phyloP scores from a whole-genome alignment of 1,140 invertebrate species.

The Harpegnathos saltator region DNA sequence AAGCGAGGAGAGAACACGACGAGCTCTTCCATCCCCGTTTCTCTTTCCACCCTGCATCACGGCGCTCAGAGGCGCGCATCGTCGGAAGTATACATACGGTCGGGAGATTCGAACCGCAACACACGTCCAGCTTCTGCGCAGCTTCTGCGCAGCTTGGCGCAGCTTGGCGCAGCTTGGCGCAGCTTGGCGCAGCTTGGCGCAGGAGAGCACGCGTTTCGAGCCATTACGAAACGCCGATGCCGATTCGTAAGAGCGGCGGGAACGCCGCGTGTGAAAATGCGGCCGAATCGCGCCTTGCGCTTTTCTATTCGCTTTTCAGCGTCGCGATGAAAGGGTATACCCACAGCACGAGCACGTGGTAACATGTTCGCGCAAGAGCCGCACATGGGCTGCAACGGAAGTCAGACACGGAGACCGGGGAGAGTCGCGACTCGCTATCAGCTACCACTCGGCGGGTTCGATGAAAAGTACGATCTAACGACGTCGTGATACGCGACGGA shows the following conservation, averaged over 20 bases:
- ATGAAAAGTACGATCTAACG: slow-evolving; percentile 9
- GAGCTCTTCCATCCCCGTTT: too few relatives aligned
- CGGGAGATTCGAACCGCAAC: too few relatives aligned
- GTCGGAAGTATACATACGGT: too few relatives aligned
- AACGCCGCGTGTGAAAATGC: slow-evolving; percentile 1
- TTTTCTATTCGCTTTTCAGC: slow-evolving; percentile 28
- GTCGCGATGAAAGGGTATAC: neutral
- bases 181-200: too few relatives aligned
- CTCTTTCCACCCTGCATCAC: too few relatives aligned
- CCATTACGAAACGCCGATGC: slow-evolving; percentile 27
- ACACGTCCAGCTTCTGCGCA: too few relatives aligned
- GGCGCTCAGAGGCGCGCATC: too few relatives aligned
- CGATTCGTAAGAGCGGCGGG: neutral
- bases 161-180: too few relatives aligned
- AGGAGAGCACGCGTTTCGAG: too few relatives aligned
- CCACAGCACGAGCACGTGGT: neutral
- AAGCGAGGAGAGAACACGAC: too few relatives aligned
- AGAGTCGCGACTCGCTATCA: too few relatives aligned
- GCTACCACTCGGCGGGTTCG: neutral
- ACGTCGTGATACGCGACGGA: neutral
- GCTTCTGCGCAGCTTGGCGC: too few relatives aligned
- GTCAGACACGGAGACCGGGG: neutral
- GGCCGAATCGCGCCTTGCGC: neutral
- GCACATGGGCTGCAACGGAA: neutral
- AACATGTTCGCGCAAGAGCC: slow-evolving; percentile 10